Conservation (phyloP, 2,797 vertebrate genomes). For the Cichlasoma orientale region DNA sequence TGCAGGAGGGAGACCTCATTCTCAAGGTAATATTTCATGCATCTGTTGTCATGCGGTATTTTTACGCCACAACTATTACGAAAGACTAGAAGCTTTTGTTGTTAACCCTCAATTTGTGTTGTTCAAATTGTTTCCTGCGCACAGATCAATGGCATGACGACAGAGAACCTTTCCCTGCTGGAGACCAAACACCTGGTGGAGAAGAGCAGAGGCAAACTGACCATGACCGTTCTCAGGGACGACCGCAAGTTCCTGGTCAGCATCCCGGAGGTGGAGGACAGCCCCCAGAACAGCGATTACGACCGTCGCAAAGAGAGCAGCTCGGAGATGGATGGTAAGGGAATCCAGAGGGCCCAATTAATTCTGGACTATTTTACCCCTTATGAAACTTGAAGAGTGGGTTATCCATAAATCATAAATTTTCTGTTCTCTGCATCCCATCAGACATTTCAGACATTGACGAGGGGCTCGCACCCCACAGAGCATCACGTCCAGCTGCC, state of each 20-base stretch:
- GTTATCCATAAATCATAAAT: background rate
- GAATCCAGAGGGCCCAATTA: background rate
- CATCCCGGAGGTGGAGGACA: constrained; percentile 87
- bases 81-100: background rate
- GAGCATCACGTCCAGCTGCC: constrained; percentile 61
- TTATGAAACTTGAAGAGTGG: background rate
- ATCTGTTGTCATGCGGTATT: background rate
- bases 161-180: constrained; percentile 91
- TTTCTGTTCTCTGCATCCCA: background rate
- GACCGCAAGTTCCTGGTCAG: constrained; percentile 90
- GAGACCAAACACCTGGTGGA: constrained; percentile 94
- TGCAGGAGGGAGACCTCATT: constrained; percentile 95
- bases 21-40: constrained; percentile 83
- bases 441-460: constrained; percentile 92
- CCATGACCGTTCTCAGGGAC: constrained; percentile 89
- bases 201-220: constrained; percentile 88
- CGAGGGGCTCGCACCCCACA: constrained; percentile 72
- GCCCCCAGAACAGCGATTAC: constrained; percentile 82
- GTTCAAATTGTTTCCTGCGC: background rate
- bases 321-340: constrained; percentile 89
- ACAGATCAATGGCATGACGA: constrained; percentile 95
- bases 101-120: background rate
- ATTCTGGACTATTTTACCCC: background rate
- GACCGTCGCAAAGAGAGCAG: constrained; percentile 77
- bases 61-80: background rate